Base-by-base conservation (phyloP, 2,888 invertebrate species). In the Nysson spinosus region DNA sequence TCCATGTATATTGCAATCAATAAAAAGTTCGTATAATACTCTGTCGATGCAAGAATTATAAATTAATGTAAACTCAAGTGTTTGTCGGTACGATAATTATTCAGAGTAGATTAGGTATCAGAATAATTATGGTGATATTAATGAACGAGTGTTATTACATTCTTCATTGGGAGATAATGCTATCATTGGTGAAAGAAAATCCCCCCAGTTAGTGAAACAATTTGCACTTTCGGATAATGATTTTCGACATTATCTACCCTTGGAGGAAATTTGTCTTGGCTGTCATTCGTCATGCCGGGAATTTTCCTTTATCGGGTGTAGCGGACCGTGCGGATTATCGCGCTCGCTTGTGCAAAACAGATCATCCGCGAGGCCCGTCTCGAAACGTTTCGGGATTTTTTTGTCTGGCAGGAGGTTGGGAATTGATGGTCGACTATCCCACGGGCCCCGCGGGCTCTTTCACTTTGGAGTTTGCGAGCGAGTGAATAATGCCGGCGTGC, bases 381-480 rank as follows among this genome's bases (percentile, higher is more conserved):
- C 22, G 42, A 34, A 37, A 14, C 42, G 60, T 46, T 52, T 46
- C 20, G 34, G 20, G 12, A n/a, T 16, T 39, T 62, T 66, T 62
- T 57, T 66, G 37, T 44, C 47, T 34, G 24, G 42, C 56, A 52
- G 62, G 73, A 68, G 65, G 55, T 44, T 58, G 66, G 57, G 78
- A 83, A 82, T 83, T 82, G 81, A 83, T 80, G 82, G 74, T 67
- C 65, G 28, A 28, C 64, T 44, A 55, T 55, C 62, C 58, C 52
- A 58, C 44, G 57, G 42, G 56, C 58, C n/a, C 55, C 39, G 54
- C 34, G 28, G 62, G 63, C 52, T 71, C 66, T 80, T 79, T 75
- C 69, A 61, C 70, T 72, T 72, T 46, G 17, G 68, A 69, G 50
- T 68, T 69, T 58, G 39, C 58, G 37, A 42, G 14, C 58, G 51